Evolutionary conservation across 2,797 vertebrate genomes (phyloP).

Genomic region (Rallus crepitans): DNA sequence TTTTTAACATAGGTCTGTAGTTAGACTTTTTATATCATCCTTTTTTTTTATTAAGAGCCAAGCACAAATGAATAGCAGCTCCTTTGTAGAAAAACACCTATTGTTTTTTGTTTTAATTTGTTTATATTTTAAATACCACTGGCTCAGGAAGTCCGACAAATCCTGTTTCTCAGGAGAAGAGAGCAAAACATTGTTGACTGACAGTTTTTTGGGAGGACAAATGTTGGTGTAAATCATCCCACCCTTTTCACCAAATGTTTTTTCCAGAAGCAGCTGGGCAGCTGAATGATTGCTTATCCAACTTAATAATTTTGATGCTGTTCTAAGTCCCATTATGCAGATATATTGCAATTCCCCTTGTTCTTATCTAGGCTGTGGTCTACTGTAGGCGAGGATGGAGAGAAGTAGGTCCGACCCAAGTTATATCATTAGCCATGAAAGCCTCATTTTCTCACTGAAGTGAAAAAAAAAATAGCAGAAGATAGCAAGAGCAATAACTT

Average conservation of each 20-base stretch:
- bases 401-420: not conserved
- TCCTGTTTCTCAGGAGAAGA: slow-evolving; percentile 56
- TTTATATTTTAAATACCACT: slow-evolving; percentile 51
- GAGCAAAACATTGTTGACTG: slow-evolving; percentile 37
- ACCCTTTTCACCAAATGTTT: not conserved
- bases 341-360: not conserved
- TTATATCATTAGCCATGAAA: not conserved
- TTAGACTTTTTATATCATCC: not conserved
- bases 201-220: not conserved
- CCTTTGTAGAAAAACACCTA: not conserved
- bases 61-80: not conserved
- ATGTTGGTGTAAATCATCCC: not conserved
- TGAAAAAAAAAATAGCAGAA: not conserved
- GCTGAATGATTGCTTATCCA: not conserved
- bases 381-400: not conserved
- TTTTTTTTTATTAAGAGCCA: not conserved
- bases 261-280: not conserved
- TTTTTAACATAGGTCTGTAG: not conserved
- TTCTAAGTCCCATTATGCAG: not conserved
- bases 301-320: not conserved
- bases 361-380: not conserved
- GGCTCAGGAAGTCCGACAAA: slow-evolving; percentile 37
- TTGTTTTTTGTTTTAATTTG: slow-evolving; percentile 26
- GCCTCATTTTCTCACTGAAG: not conserved
- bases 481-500: not conserved